These are phyloP conservation scores for Romanomermis culicivorax DNA, from an alignment of 2,888 invertebrate species.

Conservation along the genomic window DNA sequence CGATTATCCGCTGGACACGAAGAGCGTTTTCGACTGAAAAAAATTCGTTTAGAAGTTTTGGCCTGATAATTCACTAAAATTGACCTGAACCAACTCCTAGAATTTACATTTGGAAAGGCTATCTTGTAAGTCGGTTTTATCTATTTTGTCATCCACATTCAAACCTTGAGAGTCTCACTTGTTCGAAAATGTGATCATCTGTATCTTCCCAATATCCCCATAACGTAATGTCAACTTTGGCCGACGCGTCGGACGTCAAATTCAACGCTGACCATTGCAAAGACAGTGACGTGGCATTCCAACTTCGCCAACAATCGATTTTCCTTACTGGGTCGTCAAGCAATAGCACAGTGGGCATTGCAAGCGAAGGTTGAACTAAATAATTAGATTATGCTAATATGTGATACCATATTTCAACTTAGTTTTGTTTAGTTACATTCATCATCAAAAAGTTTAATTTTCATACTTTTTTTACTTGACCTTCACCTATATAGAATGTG, in stretches of 20 bases:
- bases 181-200: conserved; percentile 2
- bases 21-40: neutral
- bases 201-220: conserved; percentile 16
- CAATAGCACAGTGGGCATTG: conserved; percentile 15
- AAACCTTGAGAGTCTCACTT: conserved; percentile 6
- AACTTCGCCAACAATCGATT: conserved; percentile 14
- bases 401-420: too few relatives aligned
- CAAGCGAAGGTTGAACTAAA: neutral
- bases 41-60: too few relatives aligned
- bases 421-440: too few relatives aligned
- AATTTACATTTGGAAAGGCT: conserved; percentile 7
- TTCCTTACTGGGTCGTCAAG: conserved; percentile 16
- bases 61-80: too few relatives aligned
- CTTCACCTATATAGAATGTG: conserved; percentile 22
- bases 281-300: conserved; percentile 14
- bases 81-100: too few relatives aligned
- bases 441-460: too few relatives aligned
- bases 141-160: too few relatives aligned
- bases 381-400: neutral
- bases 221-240: conserved; percentile 21
- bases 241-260: conserved; percentile 18
- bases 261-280: conserved; percentile 16
- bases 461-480: too few relatives aligned
- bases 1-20: neutral
- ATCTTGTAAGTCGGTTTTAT: too few relatives aligned